Conservation (phyloP, 2,797 vertebrate genomes). For the Naso thynnoides region DNA sequence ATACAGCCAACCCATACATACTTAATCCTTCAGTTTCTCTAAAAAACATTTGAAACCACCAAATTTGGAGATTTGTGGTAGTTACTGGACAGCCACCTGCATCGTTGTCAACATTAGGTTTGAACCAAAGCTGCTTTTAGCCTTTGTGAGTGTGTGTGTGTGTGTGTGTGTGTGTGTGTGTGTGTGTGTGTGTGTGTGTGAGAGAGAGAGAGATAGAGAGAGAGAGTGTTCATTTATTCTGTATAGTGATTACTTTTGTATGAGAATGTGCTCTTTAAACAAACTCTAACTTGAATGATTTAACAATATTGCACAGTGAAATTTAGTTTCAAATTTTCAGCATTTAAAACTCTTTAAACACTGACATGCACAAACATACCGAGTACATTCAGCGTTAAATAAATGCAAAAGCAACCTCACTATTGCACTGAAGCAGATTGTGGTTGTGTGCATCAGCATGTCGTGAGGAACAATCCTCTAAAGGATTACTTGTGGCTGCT, state of each 20-base stretch:
- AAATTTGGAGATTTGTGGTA: background rate
- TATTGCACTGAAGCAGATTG: conserved; percentile 5
- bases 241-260: background rate
- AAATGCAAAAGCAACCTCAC: background rate
- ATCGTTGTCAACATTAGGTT: conserved; percentile 4
- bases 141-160: background rate
- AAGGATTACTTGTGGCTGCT: conserved; percentile 69
- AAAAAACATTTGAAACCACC: background rate
- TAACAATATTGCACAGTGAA: conserved; percentile 14
- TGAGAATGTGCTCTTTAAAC: background rate
- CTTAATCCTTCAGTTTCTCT: background rate
- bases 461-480: conserved; percentile 50
- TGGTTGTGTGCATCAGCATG: conserved; percentile 33
- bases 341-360: conserved; percentile 2
- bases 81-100: background rate
- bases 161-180: no score
- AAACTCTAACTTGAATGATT: background rate
- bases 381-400: background rate
- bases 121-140: background rate
- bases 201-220: no score
- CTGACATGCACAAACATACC: background rate
- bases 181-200: no score
- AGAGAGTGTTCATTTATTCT: background rate
- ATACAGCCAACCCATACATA: background rate
- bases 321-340: background rate